Conservation (phyloP, 2,888 invertebrate genomes). For the Thumatha senex region DNA sequence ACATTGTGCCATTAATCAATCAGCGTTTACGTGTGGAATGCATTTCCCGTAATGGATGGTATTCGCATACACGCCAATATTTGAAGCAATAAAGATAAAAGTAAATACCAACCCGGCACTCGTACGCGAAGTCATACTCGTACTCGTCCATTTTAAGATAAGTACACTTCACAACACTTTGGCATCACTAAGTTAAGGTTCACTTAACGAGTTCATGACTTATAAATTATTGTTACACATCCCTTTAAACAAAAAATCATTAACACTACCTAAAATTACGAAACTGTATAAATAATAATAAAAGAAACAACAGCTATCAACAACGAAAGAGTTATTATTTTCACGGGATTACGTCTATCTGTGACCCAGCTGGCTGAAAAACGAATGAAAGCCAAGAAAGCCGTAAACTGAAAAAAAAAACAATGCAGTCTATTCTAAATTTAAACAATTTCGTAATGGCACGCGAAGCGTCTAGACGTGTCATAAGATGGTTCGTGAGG, state of each 20-base stretch:
- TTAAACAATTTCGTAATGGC: constrained; percentile 75
- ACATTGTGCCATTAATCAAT: too few species aligned
- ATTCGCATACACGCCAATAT: constrained; percentile 7
- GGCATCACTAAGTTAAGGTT: constrained; percentile 43
- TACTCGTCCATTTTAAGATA: constrained; percentile 74
- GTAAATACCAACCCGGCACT: constrained; percentile 85
- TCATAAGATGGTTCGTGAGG: constrained; percentile 39
- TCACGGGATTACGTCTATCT: constrained; percentile 51
- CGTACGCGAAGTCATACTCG: constrained; percentile 87
- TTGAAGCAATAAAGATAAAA: constrained; percentile 6
- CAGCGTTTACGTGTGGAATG: constrained; percentile 17
- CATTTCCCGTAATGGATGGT: constrained; percentile 11
- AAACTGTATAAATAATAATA: constrained; percentile 18
- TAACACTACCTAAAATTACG: constrained; percentile 41
- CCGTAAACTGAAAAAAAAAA: constrained; percentile 68
- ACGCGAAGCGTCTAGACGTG: constrained; percentile 58
- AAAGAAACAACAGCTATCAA: constrained; percentile 17
- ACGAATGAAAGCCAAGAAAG: constrained; percentile 74
- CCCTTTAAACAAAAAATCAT: constrained; percentile 25
- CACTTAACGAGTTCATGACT: constrained; percentile 56
- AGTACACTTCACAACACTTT: constrained; percentile 50
- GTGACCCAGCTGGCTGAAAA: constrained; percentile 60
- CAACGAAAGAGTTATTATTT: constrained; percentile 20
- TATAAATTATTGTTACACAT: constrained; percentile 40
- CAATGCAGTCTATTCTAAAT: constrained; percentile 65